phyloP scores from a whole-genome alignment of 2,113 vertebrate genomes.

The Murina feae region DNA sequence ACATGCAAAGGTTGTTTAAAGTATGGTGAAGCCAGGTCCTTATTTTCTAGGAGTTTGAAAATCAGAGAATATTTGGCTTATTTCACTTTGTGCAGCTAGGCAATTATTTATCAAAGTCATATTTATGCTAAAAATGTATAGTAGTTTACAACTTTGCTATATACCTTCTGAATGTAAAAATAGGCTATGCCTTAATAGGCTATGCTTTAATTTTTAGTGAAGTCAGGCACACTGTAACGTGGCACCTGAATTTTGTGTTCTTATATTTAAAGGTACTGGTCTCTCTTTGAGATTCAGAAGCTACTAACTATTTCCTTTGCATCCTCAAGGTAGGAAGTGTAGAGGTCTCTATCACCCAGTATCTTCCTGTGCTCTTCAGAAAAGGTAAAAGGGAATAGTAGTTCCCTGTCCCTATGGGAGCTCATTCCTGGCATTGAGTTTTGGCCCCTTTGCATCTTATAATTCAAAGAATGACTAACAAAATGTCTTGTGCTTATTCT shows the following conservation, averaged over 20 bases:
- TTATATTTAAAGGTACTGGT: background rate
- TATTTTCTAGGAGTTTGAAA: constrained; percentile 24
- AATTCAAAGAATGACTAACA: background rate
- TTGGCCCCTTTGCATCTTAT: background rate
- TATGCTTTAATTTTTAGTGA: background rate
- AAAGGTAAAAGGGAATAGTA: background rate
- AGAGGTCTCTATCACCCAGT: background rate
- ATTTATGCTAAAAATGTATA: background rate
- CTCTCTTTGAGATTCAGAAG: constrained; percentile 4
- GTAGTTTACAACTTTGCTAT: background rate
- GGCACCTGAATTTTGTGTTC: background rate
- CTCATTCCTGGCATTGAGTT: background rate
- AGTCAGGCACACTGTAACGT: background rate
- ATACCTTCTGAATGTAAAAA: background rate
- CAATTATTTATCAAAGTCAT: background rate
- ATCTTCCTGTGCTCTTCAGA: background rate
- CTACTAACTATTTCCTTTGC: background rate
- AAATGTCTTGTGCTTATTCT: background rate
- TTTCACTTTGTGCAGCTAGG: constrained; percentile 7
- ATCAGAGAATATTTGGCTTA: background rate
- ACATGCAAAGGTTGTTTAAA: constrained; percentile 23
- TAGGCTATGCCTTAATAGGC: background rate
- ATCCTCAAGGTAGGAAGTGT: background rate
- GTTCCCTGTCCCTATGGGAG: background rate
- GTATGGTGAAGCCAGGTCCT: background rate